A percentile compares a stretch with the other conserved stretches of the same genome.
Evolutionary conservation across 2,113 vertebrate genomes (phyloP).

Genomic region (Leptocoma aspasia): DNA sequence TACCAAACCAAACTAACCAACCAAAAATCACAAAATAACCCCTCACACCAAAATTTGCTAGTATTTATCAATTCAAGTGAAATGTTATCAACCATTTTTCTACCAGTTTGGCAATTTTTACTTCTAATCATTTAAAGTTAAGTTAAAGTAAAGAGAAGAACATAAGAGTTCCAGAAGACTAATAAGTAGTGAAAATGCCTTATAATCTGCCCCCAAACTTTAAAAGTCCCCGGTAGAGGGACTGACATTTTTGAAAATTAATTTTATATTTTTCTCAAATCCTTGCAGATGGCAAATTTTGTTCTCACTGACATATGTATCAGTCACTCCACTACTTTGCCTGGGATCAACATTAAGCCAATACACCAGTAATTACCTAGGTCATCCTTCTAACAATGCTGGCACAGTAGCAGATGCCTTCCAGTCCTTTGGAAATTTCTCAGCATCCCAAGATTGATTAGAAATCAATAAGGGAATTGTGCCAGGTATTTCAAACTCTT

Average conservation of each 20-base stretch:
- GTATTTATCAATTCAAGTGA: background rate
- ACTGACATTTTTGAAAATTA: accelerated
- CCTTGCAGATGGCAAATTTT: background rate
- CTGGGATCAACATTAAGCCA: background rate
- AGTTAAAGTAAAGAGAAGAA: background rate
- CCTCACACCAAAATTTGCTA: background rate
- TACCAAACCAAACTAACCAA: background rate
- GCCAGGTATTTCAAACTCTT: background rate
- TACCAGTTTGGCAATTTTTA: background rate
- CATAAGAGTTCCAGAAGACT: background rate
- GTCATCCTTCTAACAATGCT: background rate
- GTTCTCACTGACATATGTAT: background rate
- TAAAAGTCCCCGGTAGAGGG: background rate
- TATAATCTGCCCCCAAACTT: background rate
- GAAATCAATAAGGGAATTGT: constrained; percentile 12
- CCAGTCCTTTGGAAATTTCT: background rate
- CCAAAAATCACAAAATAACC: background rate
- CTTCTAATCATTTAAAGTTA: background rate
- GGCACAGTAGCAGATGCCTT: background rate
- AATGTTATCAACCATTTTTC: background rate
- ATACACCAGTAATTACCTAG: background rate
- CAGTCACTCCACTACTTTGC: background rate
- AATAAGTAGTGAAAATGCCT: background rate
- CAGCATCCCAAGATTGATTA: background rate
- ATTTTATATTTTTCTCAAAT: background rate